Conservation (phyloP, 2,888 invertebrate species). For the Mythimna loreyi region DNA sequence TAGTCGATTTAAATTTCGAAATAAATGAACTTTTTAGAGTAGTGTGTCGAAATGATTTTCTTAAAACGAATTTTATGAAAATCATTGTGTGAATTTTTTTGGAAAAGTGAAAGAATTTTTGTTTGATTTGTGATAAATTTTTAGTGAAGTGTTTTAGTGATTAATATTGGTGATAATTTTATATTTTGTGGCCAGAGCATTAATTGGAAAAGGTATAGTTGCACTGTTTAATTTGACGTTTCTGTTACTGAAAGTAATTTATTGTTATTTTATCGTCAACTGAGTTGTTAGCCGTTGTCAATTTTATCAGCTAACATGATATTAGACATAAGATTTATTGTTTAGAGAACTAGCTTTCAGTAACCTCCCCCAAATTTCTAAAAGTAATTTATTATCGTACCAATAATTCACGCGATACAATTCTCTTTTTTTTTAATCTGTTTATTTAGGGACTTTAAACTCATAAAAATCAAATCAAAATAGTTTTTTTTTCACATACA, state of each 20-base stretch:
- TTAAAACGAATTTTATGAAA: conserved; percentile 11
- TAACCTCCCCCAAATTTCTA: conserved; percentile 6
- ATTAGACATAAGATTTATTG: conserved; percentile 15
- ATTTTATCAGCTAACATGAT: conserved; percentile 3
- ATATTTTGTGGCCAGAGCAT: conserved; percentile 4
- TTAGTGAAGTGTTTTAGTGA: conserved; percentile 33
- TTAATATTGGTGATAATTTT: background rate
- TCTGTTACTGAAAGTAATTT: background rate
- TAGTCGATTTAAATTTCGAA: conserved; percentile 32
- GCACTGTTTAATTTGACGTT: background rate
- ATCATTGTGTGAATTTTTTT: conserved; percentile 11
- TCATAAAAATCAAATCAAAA: too few relatives aligned
- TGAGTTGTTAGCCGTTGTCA: background rate
- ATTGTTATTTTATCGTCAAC: too few relatives aligned
- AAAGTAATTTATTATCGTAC: background rate
- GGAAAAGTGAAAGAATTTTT: conserved; percentile 1
- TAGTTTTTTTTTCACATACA: too few relatives aligned
- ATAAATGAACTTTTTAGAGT: conserved; percentile 7
- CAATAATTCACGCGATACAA: background rate
- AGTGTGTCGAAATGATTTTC: conserved; percentile 8
- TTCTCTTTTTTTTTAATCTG: background rate
- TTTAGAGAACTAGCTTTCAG: conserved; percentile 3
- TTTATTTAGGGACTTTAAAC: background rate
- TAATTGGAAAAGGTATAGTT: conserved; percentile 22
- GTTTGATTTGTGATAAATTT: background rate